These are phyloP conservation scores for Volucella inanis DNA, from an alignment of 2,888 invertebrate species.

Conservation along the genomic window DNA sequence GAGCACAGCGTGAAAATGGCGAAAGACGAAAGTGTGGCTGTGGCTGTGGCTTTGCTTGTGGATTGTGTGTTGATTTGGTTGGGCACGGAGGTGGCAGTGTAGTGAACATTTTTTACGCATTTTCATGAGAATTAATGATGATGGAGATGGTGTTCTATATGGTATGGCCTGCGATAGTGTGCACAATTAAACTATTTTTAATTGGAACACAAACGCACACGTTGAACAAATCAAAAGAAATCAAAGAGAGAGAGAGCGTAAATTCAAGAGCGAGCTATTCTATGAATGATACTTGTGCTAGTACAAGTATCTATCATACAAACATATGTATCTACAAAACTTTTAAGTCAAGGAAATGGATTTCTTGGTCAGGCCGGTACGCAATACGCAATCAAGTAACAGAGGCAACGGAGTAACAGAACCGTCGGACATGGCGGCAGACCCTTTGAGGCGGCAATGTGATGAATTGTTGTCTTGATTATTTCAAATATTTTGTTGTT, in stretches of 20 bases:
- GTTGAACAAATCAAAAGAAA: conserved; percentile 38
- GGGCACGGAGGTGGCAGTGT: no score
- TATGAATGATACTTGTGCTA: neutral
- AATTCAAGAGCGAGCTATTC: conserved; percentile 1
- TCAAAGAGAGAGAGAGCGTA: conserved; percentile 13
- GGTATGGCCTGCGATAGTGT: neutral
- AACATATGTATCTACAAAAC: no score
- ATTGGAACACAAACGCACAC: conserved; percentile 50
- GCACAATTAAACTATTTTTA: conserved; percentile 63
- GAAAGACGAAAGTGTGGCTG: conserved; percentile 45
- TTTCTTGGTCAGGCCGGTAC: no score
- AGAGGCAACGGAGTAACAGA: neutral
- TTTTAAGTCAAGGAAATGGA: no score
- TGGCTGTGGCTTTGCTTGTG: neutral
- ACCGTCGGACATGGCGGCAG: neutral
- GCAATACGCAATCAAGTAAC: no score
- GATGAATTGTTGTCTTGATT: conserved; percentile 59
- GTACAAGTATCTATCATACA: no score
- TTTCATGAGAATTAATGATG: conserved; percentile 14
- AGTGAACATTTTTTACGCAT: conserved; percentile 33
- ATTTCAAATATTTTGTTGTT: conserved; percentile 60
- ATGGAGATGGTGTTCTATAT: neutral
- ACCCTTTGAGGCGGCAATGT: conserved; percentile 50
- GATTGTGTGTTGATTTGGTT: conserved; percentile 37
- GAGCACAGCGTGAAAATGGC: conserved; percentile 20